A percentile compares a stretch with the other conserved stretches of the same genome.
Evolutionary conservation across 1,140 invertebrate genomes (phyloP).

Genomic region (Apis cerana): DNA sequence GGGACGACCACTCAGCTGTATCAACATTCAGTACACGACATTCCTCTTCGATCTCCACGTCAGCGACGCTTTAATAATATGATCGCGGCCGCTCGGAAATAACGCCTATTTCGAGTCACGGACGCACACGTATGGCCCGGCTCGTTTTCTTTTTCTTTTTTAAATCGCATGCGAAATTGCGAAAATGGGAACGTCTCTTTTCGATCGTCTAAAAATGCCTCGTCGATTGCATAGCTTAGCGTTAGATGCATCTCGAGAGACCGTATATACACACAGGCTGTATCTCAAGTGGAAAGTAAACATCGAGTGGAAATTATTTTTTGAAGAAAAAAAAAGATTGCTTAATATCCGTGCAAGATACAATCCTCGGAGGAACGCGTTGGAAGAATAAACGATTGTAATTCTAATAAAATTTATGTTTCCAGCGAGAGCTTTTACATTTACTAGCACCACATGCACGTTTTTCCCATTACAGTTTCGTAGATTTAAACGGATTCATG

Average conservation of each 20-base stretch:
- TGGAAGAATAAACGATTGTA: neutral
- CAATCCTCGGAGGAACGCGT: too few species aligned
- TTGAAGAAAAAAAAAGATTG: neutral
- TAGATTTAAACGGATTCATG: too few species aligned
- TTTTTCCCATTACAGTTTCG: too few species aligned
- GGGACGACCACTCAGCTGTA: constrained; percentile 81
- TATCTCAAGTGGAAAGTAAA: neutral
- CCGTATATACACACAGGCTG: too few species aligned
- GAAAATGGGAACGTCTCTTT: neutral
- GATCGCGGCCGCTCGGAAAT: constrained; percentile 52
- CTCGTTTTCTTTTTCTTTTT: neutral
- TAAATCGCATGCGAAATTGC: too few species aligned
- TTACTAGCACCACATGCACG: too few species aligned
- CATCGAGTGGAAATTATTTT: neutral
- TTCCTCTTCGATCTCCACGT: constrained; percentile 77
- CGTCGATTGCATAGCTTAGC: neutral
- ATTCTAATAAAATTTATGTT: too few species aligned
- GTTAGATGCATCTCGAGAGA: neutral
- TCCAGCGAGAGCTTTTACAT: too few species aligned
- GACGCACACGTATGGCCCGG: too few species aligned
- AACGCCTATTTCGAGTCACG: constrained; percentile 22
- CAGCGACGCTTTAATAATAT: constrained; percentile 65
- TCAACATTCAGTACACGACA: constrained; percentile 81
- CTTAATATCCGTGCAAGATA: neutral
- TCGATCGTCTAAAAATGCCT: neutral